Evolutionary conservation across 1,140 invertebrate species (phyloP), one percentile per base, ranked within the genome.

Genomic region (Euura lappo): DNA sequence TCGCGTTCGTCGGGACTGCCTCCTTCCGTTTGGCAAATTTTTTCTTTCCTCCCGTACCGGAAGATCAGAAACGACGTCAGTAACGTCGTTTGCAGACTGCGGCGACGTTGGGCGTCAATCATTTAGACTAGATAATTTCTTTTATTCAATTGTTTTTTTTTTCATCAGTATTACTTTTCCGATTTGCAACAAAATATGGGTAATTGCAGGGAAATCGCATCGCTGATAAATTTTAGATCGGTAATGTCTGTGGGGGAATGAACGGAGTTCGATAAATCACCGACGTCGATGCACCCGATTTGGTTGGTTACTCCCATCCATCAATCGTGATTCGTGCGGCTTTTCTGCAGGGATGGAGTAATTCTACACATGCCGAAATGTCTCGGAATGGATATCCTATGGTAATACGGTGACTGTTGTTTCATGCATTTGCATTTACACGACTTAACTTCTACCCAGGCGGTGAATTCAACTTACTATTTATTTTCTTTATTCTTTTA

Each of bases 351-450:
- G 51, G 8, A 60, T 6, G 51, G 51, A 60, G 51, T 60, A 60
- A 60, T 60, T 47, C 43, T 69, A 71, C 70, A 71, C 47, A 64
- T 70, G 73, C 70, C 73, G 73, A 74, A 70, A 74, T 70, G 69
- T 69, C 73, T 73, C 71, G 72, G 68, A 72, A 77, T 77, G 65
- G 73, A 65, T 75, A 75, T 74, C 74, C 75, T 77, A 77, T 77
- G 76, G 74, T 77, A 77, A 77, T 77, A 72, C 43, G 47, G 64
- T 42, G 67, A 77, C 71, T 66, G 47, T 71, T 71, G 73, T 74
- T 68, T 71, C 47, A 68, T 73, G 46, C 70, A 76, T 78, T 78
- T 78, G 74, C 77, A 78, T 78, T 76, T 78, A 76, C 77, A 76
- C 76, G 28, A 60, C 51, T 60, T n/a, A 60, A 60, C 51, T 60